These are phyloP conservation scores for Propithecus perrieri DNA, from an alignment of 2,797 vertebrate genomes.

Conservation along the genomic window DNA sequence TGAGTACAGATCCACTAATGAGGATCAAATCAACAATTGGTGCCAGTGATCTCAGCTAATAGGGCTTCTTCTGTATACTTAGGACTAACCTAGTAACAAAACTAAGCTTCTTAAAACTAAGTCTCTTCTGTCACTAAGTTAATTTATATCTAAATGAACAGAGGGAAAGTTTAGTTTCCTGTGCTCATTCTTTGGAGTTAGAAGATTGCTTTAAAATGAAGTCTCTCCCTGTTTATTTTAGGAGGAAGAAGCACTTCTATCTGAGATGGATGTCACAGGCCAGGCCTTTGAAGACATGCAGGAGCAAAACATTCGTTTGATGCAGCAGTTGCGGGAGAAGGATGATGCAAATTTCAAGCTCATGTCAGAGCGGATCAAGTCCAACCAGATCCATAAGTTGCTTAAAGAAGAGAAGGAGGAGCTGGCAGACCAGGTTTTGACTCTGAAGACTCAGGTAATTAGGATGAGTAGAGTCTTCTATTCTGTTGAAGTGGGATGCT, in stretches of 20 bases:
- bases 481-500: neutral
- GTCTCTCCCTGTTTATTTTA: slow-evolving; percentile 61
- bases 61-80: neutral
- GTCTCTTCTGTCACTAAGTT: neutral
- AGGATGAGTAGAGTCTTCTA: neutral
- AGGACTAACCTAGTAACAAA: neutral
- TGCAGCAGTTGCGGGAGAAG: slow-evolving; percentile 93
- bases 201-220: neutral
- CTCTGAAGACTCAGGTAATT: slow-evolving; percentile 93
- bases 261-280: slow-evolving; percentile 94
- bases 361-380: slow-evolving; percentile 94
- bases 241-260: slow-evolving; percentile 93
- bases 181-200: neutral
- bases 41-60: neutral
- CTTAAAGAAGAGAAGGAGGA: slow-evolving; percentile 95
- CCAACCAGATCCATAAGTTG: slow-evolving; percentile 94
- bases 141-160: neutral
- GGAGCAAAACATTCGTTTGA: slow-evolving; percentile 92
- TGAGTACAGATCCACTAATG: neutral
- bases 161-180: neutral
- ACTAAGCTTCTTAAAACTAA: neutral
- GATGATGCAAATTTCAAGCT: slow-evolving; percentile 95
- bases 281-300: slow-evolving; percentile 95
- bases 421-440: slow-evolving; percentile 90
- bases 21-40: neutral